Percentiles rank a stretch among this genome's conserved stretches.
phyloP scores from a whole-genome alignment of 2,113 vertebrate species.

The Odontesthes bonariensis region DNA sequence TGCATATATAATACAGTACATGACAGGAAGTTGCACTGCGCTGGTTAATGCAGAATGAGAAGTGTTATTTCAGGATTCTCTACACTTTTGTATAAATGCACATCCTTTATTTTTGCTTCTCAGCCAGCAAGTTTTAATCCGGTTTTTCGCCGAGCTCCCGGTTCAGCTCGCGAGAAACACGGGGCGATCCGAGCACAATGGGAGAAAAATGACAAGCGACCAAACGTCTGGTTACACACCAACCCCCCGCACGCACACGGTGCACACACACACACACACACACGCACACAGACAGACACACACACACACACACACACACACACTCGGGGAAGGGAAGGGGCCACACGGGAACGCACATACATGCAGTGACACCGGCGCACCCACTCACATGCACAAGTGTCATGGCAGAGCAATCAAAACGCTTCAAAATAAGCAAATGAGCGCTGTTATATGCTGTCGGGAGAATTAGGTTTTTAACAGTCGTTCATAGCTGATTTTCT shows the following conservation, averaged over 20 bases:
- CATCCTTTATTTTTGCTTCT: constrained; percentile 85
- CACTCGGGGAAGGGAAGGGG: constrained; percentile 2
- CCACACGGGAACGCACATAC: constrained; percentile 6
- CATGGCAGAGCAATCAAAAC: constrained; percentile 51
- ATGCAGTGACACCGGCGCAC: constrained; percentile 23
- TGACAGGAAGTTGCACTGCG: constrained; percentile 88
- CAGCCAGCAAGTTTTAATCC: constrained; percentile 95
- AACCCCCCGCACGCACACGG: constrained; percentile 42
- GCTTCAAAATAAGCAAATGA: constrained; percentile 60
- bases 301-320: constrained; percentile 25
- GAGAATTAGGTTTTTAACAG: constrained; percentile 89
- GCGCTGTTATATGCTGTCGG: constrained; percentile 74
- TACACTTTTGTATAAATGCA: constrained; percentile 82
- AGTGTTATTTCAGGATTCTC: constrained; percentile 85
- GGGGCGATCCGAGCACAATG: constrained; percentile 79
- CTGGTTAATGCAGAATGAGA: constrained; percentile 89
- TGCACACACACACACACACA: constrained; percentile 11
- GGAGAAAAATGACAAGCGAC: constrained; percentile 68
- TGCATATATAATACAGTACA: constrained; percentile 96
- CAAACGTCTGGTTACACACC: constrained; percentile 70
- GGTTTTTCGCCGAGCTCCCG: constrained; percentile 85
- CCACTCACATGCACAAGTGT: constrained; percentile 46
- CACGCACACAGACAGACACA: background rate
- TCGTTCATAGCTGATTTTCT: constrained; percentile 82
- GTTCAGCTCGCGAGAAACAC: constrained; percentile 80